Base-by-base conservation (phyloP, 1,140 invertebrate genomes). In the Zaprionus lachaisei region DNA sequence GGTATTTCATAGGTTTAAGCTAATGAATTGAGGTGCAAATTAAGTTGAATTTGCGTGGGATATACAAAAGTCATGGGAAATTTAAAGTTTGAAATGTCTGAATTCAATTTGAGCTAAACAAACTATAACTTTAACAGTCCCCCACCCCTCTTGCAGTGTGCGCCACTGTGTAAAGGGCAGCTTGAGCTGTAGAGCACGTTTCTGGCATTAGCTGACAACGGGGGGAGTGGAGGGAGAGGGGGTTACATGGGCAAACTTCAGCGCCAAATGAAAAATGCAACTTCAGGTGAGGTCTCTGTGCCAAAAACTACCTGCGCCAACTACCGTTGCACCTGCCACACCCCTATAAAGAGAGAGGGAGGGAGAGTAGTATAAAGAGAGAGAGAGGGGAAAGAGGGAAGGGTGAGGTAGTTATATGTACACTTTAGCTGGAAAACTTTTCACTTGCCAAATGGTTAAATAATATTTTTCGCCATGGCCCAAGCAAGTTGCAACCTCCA, bases 141-240 rank as follows among this genome's bases (percentile, higher is more conserved):
- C 7, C 7, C 24, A 1, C 4, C n/a, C 41, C 41, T 5, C 6
- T 15, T 3, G 44, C 47, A 14, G 20, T 11, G 14, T 12, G 12
- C 47, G 47, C 20, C 47, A 51, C 47, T 51, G 47, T 51, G n/a
- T 5, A 22, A 11, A 20, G 47, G n/a, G 47, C 47, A 22, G 47
- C 20, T 51, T 49, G n/a, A 66, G 60, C 78, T 70, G 76, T n/a
- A 7, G 7, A 47, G 80, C 85, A 89, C 85, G 85, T 89, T 90
- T 89, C 79, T 55, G 76, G 76, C 85, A 89, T 89, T 89, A 89
- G 81, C 60, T 60, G 65, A 66, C 60, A 60, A 63, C 28, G 31
- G 47, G 57, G 34, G 41, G 2, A 9, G n/a, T n/a, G 7, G 41
- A 3, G 57, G 34, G 41, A 3, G 41, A 9, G 7, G 41, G n/a